Conservation (phyloP, 1,140 invertebrate species). For the Pristionchus pacificus region DNA sequence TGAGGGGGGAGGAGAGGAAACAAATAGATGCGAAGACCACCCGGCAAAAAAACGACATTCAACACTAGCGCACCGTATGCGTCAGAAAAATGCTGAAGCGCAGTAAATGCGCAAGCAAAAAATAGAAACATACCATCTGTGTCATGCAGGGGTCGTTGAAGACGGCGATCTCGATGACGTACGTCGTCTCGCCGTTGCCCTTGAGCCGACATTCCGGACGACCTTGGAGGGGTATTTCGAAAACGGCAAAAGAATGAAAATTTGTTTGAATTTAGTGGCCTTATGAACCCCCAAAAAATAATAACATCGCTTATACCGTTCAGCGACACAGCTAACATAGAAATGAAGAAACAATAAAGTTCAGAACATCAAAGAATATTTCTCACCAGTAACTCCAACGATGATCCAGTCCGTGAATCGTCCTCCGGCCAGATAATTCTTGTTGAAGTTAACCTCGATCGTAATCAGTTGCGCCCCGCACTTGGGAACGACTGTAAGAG, state of each 20-base stretch:
- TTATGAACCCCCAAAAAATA: too few species aligned
- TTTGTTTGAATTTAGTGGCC: too few species aligned
- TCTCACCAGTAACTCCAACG: slow-evolving; percentile 27
- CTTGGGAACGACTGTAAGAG: slow-evolving; percentile 20
- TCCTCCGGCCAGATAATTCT: slow-evolving; percentile 21
- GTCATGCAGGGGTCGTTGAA: slow-evolving; percentile 31
- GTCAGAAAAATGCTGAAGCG: too few species aligned
- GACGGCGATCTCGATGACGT: slow-evolving; percentile 30
- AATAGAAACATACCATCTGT: slow-evolving; percentile 14
- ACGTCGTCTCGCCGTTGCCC: slow-evolving; percentile 26
- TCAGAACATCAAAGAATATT: too few species aligned
- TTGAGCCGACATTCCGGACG: slow-evolving; percentile 26
- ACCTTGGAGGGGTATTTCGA: background rate
- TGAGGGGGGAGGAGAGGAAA: too few species aligned
- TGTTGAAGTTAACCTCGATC: slow-evolving; percentile 29
- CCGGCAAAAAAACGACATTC: too few species aligned
- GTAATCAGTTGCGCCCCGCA: slow-evolving; percentile 27
- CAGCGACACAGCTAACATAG: too few species aligned
- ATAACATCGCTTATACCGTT: too few species aligned
- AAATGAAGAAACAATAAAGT: too few species aligned
- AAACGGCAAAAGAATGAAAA: background rate
- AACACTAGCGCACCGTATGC: too few species aligned
- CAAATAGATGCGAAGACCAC: too few species aligned
- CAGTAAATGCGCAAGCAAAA: too few species aligned
- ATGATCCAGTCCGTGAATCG: slow-evolving; percentile 33